A percentile compares a stretch with the other conserved stretches of the same genome.
These are phyloP conservation scores for Stegastes partitus DNA, from an alignment of 2,113 vertebrate genomes.

Conservation along the genomic window DNA sequence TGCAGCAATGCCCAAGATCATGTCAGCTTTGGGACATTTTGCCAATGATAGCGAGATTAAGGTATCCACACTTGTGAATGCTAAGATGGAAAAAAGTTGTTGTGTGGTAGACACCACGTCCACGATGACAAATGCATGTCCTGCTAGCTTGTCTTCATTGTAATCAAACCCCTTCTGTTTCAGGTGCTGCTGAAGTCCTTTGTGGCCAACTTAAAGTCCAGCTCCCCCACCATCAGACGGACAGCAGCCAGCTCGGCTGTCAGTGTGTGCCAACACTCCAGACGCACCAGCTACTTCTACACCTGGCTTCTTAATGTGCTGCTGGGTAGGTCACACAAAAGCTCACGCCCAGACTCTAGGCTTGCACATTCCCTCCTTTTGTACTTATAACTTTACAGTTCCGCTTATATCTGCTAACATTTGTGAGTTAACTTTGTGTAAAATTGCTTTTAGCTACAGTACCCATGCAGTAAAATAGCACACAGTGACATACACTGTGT, in stretches of 20 bases:
- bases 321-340: slow-evolving; percentile 84
- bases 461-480: neutral
- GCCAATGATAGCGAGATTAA: slow-evolving; percentile 97
- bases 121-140: neutral
- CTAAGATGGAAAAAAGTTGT: neutral
- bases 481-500: neutral
- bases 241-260: slow-evolving; percentile 93
- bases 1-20: slow-evolving; percentile 93
- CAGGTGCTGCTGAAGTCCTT: slow-evolving; percentile 95
- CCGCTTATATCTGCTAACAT: neutral
- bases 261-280: slow-evolving; percentile 93
- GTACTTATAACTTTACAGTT: neutral
- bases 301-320: slow-evolving; percentile 96
- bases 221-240: slow-evolving; percentile 93
- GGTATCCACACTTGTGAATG: slow-evolving; percentile 80
- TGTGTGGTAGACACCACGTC: too few relatives aligned
- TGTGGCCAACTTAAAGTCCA: slow-evolving; percentile 93
- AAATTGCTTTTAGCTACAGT: neutral
- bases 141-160: neutral
- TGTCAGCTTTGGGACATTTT: slow-evolving; percentile 94
- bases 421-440: neutral
- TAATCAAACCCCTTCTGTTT: neutral
- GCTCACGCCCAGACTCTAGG: neutral
- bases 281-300: slow-evolving; percentile 94
- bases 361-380: neutral